Base-by-base conservation (phyloP, 2,888 invertebrate species). In the Celastrina argiolus region DNA sequence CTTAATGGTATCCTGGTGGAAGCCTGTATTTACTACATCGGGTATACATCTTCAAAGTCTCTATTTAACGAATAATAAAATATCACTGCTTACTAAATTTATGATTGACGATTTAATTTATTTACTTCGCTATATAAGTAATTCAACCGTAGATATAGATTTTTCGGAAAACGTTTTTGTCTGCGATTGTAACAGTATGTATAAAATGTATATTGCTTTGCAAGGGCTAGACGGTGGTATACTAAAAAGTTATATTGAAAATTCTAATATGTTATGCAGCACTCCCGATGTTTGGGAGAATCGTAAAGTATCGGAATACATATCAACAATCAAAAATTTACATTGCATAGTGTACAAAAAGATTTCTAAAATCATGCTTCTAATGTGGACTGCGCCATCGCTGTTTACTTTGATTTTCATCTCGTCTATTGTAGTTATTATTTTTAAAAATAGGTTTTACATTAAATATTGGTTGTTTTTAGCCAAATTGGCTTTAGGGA, bases 21-120 rank as follows among this genome's bases (percentile, higher is more conserved):
- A 81, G 42, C 84, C 89, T 0, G 69, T 93, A 63, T 93, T 93
- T 71, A 69, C 86, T n/a, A 71, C 78, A 0, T 80, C 87, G 0
- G 92, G 92, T 58, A 79, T 83, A 0, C 82, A 81, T 12, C 83
- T 93, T 2, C 74, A 74, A 12, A 81, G 76, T 39, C 67, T 93
- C 2, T 80, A 83, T 56, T 74, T 92, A n/a, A 84, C 81, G 8
- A 86, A 92, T 65, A 94, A 94, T 73, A 93, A 92, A 79, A 85
- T 94, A 67, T 86, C 91, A 18, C 88, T 91, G 71, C 85, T 93
- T 28, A 92, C 92, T n/a, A 69, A 85, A 12, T 87, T 88, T 14
- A 93, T 94, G 93, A 81, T 93, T 64, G 79, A 90, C 72, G 94
- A 94, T 75, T 88, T 93, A 36, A 79, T 79, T 39, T 88, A 85